A percentile compares a stretch with the other conserved stretches of the same genome.
phyloP scores from a whole-genome alignment of 2,888 invertebrate species.

The Callosobruchus maculatus region DNA sequence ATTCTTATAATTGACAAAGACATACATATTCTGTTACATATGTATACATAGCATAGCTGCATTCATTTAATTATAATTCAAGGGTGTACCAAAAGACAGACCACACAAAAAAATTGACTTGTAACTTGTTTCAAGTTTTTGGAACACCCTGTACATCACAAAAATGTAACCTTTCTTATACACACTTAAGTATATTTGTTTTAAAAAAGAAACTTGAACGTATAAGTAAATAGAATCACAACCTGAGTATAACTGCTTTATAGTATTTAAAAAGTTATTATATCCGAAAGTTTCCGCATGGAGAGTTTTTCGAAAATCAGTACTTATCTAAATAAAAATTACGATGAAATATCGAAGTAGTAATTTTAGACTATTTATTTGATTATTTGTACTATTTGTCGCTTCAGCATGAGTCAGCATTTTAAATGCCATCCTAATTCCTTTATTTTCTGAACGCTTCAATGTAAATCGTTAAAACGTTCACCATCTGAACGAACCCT shows the following conservation, averaged over 20 bases:
- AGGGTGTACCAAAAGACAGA: not conserved
- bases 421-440: too few species aligned
- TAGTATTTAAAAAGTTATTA: not conserved
- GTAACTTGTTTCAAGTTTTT: not conserved
- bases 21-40: not conserved
- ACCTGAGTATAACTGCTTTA: not conserved
- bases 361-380: too few species aligned
- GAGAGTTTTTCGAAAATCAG: too few species aligned
- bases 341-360: too few species aligned
- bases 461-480: too few species aligned
- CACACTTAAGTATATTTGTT: not conserved
- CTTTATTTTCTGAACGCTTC: too few species aligned
- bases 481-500: too few species aligned
- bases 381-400: too few species aligned
- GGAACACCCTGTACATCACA: not conserved
- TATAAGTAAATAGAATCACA: not conserved
- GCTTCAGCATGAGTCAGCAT: too few species aligned
- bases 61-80: not conserved
- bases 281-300: too few species aligned
- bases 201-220: not conserved
- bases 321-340: too few species aligned
- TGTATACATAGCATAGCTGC: not conserved
- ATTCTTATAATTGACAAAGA: not conserved
- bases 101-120: not conserved
- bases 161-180: not conserved